Evolutionary conservation across 2,888 invertebrate genomes (phyloP), one percentile per base, ranked within the genome.

Genomic region (Odontocerum albicorne): DNA sequence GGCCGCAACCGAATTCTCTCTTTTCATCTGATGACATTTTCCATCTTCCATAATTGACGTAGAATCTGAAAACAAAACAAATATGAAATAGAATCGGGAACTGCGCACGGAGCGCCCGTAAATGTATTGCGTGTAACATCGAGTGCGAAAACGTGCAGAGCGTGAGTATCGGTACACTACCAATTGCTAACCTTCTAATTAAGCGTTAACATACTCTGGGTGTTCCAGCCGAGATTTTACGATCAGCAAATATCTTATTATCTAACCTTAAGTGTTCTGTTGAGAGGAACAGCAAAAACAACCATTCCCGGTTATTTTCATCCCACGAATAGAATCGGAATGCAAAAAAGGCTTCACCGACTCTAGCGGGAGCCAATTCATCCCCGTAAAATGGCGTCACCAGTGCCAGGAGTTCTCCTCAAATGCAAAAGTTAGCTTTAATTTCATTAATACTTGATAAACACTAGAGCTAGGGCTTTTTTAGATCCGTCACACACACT

Each of bases 301-400:
- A 57, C 38, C 57, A 52, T 57, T 57, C 57, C 57, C 46, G 51
- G 51, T 52, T 57, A 57, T 57, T 57, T 57, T 49, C 47, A 57
- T 57, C 52, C 52, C 57, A 52, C 35, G 33, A 49, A 47, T 39
- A 45, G 13, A 42, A 40, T 38, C 36, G 57, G 57, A 52, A 57
- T 57, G 47, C 47, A 57, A 57, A 55, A 57, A 57, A 57, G 49
- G 51, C 57, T 51, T 52, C 51, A 39, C 39, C 33, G 52, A 57
- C 43, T 52, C 57, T 21, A 70, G 73, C 77, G 74, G 74, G 77
- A 74, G 74, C 75, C 77, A 76, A 77, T 72, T 77, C 77, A 77
- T 77, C 76, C 77, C 77, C 77, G 77, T 77, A 77, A 77, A 77
- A 77, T 77, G 77, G 77, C 77, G 77, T 77, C 77, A 77, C 77